Percentiles rank a stretch among this genome's conserved stretches.
Evolutionary conservation across 1,140 invertebrate genomes (phyloP).

Genomic region (Metaphire vulgaris): DNA sequence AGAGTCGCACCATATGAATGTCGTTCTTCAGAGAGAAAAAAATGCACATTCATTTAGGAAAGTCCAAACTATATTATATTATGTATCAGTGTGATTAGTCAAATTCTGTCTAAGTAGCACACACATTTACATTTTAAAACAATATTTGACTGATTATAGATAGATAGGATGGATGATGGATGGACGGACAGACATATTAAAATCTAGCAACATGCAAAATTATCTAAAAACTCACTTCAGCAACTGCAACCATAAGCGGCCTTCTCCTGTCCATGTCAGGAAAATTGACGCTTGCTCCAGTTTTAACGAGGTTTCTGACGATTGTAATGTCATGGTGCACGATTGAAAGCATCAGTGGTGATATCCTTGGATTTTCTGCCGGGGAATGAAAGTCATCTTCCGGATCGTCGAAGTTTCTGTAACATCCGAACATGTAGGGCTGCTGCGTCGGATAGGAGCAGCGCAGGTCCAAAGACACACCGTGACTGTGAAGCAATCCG

Average conservation of each 20-base stretch:
- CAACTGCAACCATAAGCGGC: neutral
- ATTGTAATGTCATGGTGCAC: neutral
- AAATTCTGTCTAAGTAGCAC: too few relatives aligned
- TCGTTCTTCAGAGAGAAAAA: too few relatives aligned
- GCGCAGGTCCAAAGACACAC: neutral
- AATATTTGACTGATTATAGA: too few relatives aligned
- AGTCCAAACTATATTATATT: too few relatives aligned
- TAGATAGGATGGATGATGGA: too few relatives aligned
- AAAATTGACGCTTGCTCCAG: neutral
- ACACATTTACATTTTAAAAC: too few relatives aligned
- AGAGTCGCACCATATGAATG: neutral
- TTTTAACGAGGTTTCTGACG: neutral
- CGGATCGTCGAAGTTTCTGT: neutral
- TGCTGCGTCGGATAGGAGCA: neutral
- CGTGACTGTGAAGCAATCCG: too few relatives aligned
- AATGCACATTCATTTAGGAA: too few relatives aligned
- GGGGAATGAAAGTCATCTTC: neutral
- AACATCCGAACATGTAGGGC: neutral
- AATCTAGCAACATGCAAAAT: too few relatives aligned
- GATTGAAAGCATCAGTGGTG: neutral
- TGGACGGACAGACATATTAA: too few relatives aligned
- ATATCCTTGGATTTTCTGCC: neutral
- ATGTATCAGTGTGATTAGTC: too few relatives aligned
- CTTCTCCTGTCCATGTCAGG: neutral
- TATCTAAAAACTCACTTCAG: neutral